phyloP scores from a whole-genome alignment of 2,888 invertebrate species.

The Drosophila maculinotata region DNA sequence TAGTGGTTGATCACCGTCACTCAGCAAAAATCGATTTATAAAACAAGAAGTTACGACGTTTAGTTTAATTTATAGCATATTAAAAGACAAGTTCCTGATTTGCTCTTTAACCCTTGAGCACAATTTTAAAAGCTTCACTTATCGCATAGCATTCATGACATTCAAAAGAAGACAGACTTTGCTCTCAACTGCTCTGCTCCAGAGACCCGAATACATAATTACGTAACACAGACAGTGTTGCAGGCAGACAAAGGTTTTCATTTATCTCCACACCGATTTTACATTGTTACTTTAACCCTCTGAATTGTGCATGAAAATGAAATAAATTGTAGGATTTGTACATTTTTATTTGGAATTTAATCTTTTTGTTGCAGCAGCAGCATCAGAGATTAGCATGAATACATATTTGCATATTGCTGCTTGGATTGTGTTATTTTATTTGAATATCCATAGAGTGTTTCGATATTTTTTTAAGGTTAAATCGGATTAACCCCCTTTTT shows the following conservation, averaged over 20 bases:
- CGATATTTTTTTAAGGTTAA: conserved; percentile 19
- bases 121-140: no score
- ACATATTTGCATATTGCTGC: conserved; percentile 23
- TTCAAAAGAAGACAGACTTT: conserved; percentile 11
- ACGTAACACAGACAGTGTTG: neutral
- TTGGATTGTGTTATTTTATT: conserved; percentile 6
- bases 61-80: no score
- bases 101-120: no score
- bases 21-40: no score
- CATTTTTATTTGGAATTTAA: conserved; percentile 11
- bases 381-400: conserved; percentile 16
- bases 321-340: conserved; percentile 19
- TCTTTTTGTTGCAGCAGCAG: conserved; percentile 2
- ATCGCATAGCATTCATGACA: no score
- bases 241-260: conserved; percentile 28
- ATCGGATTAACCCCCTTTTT: conserved; percentile 19
- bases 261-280: conserved; percentile 22
- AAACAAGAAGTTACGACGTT: no score
- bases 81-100: no score
- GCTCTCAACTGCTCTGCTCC: conserved; percentile 34
- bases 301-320: neutral
- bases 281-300: conserved; percentile 37
- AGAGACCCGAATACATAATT: conserved; percentile 46
- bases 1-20: no score
- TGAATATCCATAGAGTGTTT: conserved; percentile 11